Base-by-base conservation (phyloP, 2,797 vertebrate species). In the Trematomus bernacchii region DNA sequence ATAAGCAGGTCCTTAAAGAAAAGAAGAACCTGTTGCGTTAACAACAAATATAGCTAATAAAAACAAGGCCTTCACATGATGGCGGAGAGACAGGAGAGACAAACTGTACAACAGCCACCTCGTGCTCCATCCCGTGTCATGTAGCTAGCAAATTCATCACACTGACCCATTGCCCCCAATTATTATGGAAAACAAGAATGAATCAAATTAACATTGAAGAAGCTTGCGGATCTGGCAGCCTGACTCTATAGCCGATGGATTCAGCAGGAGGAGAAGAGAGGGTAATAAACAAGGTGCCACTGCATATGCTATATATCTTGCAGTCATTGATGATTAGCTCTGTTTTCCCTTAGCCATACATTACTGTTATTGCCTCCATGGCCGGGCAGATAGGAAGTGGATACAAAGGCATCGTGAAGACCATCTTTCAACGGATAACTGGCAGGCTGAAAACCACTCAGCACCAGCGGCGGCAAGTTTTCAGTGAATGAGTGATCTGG, bases 241-340 rank as follows among this genome's bases (percentile, higher is more conserved):
- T 83, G 86, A 86, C 90, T 78, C 79, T 68, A 55, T 9, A 64
- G 86, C 87, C 84, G 52, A 86, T 73, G 86, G 86, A 89, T 91
- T 82, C 86, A 37, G 88, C 77, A 23, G 84, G 54, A 82, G 84
- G 74, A 84, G 81, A 77, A 66, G 77, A 88, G 86, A 83, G 90
- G 91, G 88, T 86, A 93, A 94, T 94, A 96, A 95, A 95, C 93
- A 92, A 92, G 91, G 87, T 90, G 91, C 89, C 90, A 88, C 86
- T 81, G 88, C 90, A 93, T 92, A 91, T 88, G 92, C 93, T 88
- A 94, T 95, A 95, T 95, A 95, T 95, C 95, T 95, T 91, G 88
- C 90, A 94, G 93, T 94, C 94, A 94, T 93, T 93, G 92, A 94
- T 94, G 95, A 96, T 96, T 95, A 95, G 93, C 94, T 94, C 93